Conservation (phyloP, 2,113 vertebrate genomes). For the Corythornis cristatus region DNA sequence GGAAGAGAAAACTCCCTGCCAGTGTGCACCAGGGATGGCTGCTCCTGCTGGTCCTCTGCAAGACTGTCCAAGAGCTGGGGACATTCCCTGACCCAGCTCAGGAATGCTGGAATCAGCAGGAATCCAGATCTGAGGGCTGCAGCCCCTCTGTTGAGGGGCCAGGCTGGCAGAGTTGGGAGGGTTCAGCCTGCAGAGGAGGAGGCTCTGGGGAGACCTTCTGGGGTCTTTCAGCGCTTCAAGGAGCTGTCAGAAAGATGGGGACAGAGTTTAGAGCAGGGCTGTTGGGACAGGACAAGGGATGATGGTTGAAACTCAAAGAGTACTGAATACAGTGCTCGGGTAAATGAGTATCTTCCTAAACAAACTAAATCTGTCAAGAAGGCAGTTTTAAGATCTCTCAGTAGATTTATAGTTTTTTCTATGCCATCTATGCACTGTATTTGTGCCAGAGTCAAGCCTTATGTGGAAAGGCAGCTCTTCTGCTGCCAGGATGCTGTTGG, state of each 20-base stretch:
- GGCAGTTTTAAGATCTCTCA: background rate
- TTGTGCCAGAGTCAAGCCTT: fast-evolving
- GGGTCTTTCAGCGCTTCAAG: no score
- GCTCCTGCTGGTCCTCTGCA: no score
- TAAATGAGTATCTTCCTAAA: background rate
- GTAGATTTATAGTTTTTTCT: background rate
- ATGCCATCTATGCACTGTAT: background rate
- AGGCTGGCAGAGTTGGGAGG: no score
- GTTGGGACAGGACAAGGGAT: no score
- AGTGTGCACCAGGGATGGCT: background rate
- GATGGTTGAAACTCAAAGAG: no score
- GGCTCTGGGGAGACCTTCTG: no score
- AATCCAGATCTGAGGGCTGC: no score
- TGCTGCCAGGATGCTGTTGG: background rate
- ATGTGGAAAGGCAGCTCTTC: background rate
- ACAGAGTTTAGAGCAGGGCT: no score
- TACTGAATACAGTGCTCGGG: fast-evolving
- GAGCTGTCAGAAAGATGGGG: no score
- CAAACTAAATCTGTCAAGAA: background rate
- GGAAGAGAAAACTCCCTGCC: background rate
- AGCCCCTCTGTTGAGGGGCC: no score
- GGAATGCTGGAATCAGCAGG: no score
- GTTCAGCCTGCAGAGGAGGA: no score
- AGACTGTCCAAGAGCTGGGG: background rate
- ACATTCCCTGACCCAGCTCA: fast-evolving